Evolutionary conservation across 2,888 invertebrate species (phyloP).

Genomic region (Synergus umbraculus): DNA sequence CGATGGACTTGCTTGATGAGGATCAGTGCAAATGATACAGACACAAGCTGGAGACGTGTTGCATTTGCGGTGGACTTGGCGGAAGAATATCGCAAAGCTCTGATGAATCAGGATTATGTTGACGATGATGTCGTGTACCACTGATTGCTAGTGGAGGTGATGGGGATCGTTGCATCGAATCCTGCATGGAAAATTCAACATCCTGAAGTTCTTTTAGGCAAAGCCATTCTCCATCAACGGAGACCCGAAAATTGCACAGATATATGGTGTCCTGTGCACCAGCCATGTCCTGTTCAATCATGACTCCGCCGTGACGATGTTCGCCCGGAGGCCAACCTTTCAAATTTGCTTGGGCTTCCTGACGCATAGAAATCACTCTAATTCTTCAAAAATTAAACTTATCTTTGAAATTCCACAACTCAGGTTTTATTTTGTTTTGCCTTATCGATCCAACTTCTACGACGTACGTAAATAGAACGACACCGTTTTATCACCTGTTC

Average conservation of each 20-base stretch:
- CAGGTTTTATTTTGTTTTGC: background rate
- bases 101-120: conserved; percentile 65
- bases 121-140: conserved; percentile 69
- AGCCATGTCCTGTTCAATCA: conserved; percentile 84
- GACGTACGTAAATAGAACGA: background rate
- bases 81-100: conserved; percentile 74
- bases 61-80: conserved; percentile 73
- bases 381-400: conserved; percentile 6
- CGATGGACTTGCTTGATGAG: conserved; percentile 16
- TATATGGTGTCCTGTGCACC: conserved; percentile 98
- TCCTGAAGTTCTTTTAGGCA: conserved; percentile 96
- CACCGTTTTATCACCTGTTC: conserved; percentile 16
- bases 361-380: conserved; percentile 69
- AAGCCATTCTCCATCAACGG: conserved; percentile 98
- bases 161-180: conserved; percentile 82
- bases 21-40: conserved; percentile 70
- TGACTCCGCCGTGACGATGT: conserved; percentile 71
- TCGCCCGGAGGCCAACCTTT: conserved; percentile 71
- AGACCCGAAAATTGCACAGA: conserved; percentile 97
- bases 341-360: conserved; percentile 70
- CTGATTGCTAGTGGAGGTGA: conserved; percentile 82
- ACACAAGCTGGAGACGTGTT: conserved; percentile 76
- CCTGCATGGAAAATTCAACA: conserved; percentile 88
- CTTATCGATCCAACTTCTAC: conserved; percentile 10
- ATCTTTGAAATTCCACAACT: background rate